Percentiles rank a stretch among this genome's conserved stretches.
These are phyloP conservation scores for Dasyornis broadbenti DNA, from an alignment of 2,113 vertebrate species.

Conservation along the genomic window DNA sequence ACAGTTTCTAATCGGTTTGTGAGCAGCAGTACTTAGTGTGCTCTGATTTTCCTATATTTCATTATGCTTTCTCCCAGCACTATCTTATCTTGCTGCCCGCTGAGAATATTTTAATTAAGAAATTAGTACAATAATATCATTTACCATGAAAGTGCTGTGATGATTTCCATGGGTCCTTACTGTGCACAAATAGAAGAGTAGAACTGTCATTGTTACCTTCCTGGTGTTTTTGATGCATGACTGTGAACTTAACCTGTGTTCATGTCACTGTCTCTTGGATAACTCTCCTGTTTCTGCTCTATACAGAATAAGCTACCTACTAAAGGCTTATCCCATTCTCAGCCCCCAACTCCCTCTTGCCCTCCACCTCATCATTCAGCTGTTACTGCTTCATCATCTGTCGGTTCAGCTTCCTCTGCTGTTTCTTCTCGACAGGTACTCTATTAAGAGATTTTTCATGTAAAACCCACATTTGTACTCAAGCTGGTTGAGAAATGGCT, in stretches of 20 bases:
- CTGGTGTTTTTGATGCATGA: neutral
- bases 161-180: neutral
- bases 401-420: conserved; percentile 61
- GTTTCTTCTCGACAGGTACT: conserved; percentile 76
- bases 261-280: neutral
- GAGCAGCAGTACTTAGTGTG: neutral
- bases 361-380: conserved; percentile 75
- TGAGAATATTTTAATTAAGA: neutral
- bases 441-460: conserved; percentile 16
- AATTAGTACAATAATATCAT: neutral
- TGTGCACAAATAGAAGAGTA: neutral
- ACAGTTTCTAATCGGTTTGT: neutral
- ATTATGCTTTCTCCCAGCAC: neutral
- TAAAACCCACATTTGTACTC: neutral
- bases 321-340: conserved; percentile 67
- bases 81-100: neutral
- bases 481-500: neutral
- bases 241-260: neutral
- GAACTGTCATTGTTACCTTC: neutral
- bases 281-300: conserved; percentile 71
- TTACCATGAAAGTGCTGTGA: rapidly evolving
- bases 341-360: conserved; percentile 65
- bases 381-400: conserved; percentile 70
- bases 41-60: neutral
- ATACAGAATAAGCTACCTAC: conserved; percentile 72